Evolutionary conservation across 1,140 invertebrate species (phyloP).

Genomic region (Ceratosolen solmsi): DNA sequence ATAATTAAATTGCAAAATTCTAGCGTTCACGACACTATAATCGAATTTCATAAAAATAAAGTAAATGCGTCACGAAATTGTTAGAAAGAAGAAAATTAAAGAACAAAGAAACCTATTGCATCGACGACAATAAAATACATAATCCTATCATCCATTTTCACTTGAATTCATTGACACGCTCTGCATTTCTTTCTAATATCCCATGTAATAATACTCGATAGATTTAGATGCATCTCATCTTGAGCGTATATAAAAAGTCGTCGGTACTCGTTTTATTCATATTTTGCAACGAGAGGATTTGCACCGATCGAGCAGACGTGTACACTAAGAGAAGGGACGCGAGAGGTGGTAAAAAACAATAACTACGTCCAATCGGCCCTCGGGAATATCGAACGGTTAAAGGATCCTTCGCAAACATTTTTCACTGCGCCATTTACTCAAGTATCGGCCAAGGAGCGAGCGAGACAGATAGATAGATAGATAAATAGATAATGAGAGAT

Average conservation of each 20-base stretch:
- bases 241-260: not conserved
- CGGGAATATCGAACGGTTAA: not conserved
- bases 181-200: not conserved
- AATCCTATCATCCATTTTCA: not conserved
- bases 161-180: not conserved
- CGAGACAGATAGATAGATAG: no score
- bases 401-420: not conserved
- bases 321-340: not conserved
- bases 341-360: not conserved
- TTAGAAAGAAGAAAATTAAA: not conserved
- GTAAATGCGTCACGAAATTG: not conserved
- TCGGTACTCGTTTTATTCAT: constrained; percentile 7
- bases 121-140: not conserved
- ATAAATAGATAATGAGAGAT: no score
- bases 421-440: not conserved
- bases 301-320: not conserved
- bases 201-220: not conserved
- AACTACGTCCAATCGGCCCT: constrained; percentile 4
- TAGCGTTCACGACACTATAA: no score
- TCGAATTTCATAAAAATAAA: not conserved
- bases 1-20: no score
- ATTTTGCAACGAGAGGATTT: constrained; percentile 32
- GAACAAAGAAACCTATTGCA: not conserved
- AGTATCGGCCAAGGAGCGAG: not conserved
- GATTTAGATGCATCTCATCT: not conserved